Evolutionary conservation across 2,888 invertebrate genomes (phyloP).

Genomic region (Acronicta leporina): DNA sequence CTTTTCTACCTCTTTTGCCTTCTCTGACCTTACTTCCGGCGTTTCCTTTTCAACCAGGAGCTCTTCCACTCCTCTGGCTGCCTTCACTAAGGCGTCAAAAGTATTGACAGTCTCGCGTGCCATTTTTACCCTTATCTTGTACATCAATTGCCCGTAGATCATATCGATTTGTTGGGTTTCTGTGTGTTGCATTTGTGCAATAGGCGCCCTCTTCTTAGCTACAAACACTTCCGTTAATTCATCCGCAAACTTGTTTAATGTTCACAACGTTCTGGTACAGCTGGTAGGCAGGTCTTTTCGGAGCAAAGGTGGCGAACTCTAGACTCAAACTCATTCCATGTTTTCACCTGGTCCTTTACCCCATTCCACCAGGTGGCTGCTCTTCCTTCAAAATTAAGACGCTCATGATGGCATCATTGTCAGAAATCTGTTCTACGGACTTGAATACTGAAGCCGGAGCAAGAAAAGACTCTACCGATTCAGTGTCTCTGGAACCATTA

Average conservation of each 20-base stretch:
- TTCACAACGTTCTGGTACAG: constrained; percentile 5
- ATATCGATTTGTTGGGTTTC: no score
- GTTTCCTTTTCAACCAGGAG: no score
- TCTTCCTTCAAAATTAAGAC: constrained; percentile 14
- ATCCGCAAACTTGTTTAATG: constrained; percentile 8
- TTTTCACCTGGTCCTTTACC: constrained; percentile 2
- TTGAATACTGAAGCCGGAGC: constrained; percentile 14
- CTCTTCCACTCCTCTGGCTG: no score
- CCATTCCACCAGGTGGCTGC: constrained; percentile 13
- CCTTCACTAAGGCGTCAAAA: no score
- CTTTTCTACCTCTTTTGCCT: no score
- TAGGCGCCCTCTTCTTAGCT: not conserved
- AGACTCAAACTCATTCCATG: constrained; percentile 7
- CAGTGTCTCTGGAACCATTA: constrained; percentile 9
- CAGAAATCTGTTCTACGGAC: constrained; percentile 9
- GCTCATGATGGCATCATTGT: constrained; percentile 6
- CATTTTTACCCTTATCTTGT: no score
- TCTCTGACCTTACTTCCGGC: no score
- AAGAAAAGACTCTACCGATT: constrained; percentile 16
- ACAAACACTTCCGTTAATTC: not conserved
- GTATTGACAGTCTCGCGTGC: no score
- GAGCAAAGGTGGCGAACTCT: constrained; percentile 10
- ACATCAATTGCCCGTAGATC: no score
- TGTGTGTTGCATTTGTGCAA: constrained; percentile 20
- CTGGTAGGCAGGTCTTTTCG: constrained; percentile 10